Evolutionary conservation across 2,888 invertebrate genomes (phyloP).

Genomic region (Nesidiocoris tenuis): DNA sequence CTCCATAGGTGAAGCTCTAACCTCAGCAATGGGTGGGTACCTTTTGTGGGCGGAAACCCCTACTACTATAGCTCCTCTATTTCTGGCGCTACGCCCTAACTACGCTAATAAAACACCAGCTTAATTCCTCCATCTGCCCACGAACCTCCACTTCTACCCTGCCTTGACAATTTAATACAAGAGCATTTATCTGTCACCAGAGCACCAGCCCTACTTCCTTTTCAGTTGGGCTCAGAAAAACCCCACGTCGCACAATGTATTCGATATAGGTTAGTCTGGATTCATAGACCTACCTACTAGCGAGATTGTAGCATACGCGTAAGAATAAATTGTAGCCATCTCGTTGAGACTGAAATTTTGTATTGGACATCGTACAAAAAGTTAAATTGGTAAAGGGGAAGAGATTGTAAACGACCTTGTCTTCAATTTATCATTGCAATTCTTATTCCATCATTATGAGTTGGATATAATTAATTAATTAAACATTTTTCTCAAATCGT

Average conservation of each 20-base stretch:
- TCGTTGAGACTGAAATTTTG: too few species aligned
- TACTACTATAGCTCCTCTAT: neutral
- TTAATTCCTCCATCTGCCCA: neutral
- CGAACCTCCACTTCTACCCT: neutral
- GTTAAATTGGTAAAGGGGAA: too few species aligned
- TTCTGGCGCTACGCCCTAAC: neutral
- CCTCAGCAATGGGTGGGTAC: neutral
- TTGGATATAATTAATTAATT: too few species aligned
- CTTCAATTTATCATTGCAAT: too few species aligned
- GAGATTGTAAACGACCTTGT: too few species aligned
- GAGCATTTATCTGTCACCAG: neutral
- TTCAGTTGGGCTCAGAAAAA: neutral
- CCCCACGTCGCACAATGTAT: neutral
- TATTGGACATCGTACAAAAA: too few species aligned
- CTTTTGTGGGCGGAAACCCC: neutral
- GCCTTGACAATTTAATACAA: neutral
- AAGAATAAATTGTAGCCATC: too few species aligned
- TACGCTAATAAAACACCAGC: neutral
- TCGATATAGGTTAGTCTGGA: too few species aligned
- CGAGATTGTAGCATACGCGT: too few species aligned
- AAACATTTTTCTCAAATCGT: too few species aligned
- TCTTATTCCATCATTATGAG: too few species aligned
- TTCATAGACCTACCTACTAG: too few species aligned
- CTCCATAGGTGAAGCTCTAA: neutral
- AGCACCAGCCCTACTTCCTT: neutral